A percentile compares a stretch with the other conserved stretches of the same genome.
Evolutionary conservation across 1,140 invertebrate species (phyloP).

Genomic region (Zaprionus inermis): DNA sequence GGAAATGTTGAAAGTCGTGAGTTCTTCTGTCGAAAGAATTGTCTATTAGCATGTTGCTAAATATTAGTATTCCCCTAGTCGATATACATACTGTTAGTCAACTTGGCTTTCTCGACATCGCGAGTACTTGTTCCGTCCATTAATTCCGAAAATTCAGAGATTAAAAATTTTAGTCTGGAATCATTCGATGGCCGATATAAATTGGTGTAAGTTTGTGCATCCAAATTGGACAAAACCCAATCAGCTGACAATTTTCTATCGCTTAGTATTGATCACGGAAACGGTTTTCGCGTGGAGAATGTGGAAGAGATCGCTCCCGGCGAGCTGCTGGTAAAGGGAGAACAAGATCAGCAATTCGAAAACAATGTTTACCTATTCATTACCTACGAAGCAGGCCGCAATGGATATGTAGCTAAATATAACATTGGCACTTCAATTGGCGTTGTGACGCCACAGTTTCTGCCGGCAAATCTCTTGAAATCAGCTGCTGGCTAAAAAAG

Average conservation of each 20-base stretch:
- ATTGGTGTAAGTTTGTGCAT: not conserved
- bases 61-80: not conserved
- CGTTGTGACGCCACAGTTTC: not conserved
- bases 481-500: too few species aligned
- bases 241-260: not conserved
- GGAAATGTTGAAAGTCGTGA: slow-evolving; percentile 6
- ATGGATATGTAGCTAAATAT: slow-evolving; percentile 52
- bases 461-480: slow-evolving; percentile 4
- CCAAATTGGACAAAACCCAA: not conserved
- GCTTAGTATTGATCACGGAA: slow-evolving; percentile 30
- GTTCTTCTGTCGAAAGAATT: not conserved
- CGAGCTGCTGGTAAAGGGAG: slow-evolving; percentile 31
- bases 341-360: slow-evolving; percentile 25
- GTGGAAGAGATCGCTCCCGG: slow-evolving; percentile 44
- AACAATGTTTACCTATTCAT: slow-evolving; percentile 23
- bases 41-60: not conserved
- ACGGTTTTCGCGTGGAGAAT: slow-evolving; percentile 37
- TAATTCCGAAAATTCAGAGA: not conserved
- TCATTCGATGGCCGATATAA: not conserved
- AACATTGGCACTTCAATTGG: not conserved
- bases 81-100: not conserved
- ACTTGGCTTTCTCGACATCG: not conserved
- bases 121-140: not conserved
- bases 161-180: not conserved
- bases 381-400: slow-evolving; percentile 43